Conservation (phyloP, 2,888 invertebrate genomes). For the Amaurobius ferox region DNA sequence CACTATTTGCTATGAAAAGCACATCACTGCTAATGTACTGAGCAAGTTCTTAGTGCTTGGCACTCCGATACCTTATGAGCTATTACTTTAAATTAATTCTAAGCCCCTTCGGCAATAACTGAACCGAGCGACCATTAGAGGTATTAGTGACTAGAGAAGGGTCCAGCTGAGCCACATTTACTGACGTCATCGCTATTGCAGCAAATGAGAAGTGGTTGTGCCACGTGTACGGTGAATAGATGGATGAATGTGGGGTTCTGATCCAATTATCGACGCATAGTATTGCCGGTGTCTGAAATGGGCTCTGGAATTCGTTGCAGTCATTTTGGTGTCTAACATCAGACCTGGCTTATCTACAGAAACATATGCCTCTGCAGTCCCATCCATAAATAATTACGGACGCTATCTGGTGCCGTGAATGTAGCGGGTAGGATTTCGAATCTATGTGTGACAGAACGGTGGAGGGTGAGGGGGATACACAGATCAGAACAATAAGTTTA, state of each 20-base stretch:
- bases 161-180: constrained; percentile 64
- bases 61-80: constrained; percentile 30
- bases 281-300: constrained; percentile 61
- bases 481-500: too few relatives aligned
- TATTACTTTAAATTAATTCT: constrained; percentile 71
- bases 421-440: background rate
- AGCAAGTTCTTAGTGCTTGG: constrained; percentile 27
- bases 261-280: constrained; percentile 66
- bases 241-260: constrained; percentile 41
- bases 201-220: constrained; percentile 61
- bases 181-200: constrained; percentile 63
- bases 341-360: constrained; percentile 47
- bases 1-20: constrained; percentile 40
- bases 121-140: constrained; percentile 63
- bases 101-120: constrained; percentile 55
- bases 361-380: constrained; percentile 56
- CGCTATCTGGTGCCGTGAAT: background rate
- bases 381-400: constrained; percentile 49
- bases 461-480: too few relatives aligned
- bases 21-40: constrained; percentile 7
- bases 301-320: constrained; percentile 54
- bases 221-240: constrained; percentile 38
- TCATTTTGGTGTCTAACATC: constrained; percentile 33
- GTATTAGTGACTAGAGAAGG: constrained; percentile 57
- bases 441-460: too few relatives aligned